Evolutionary conservation across 2,888 invertebrate species (phyloP).

Genomic region (Orthosia gracilis): DNA sequence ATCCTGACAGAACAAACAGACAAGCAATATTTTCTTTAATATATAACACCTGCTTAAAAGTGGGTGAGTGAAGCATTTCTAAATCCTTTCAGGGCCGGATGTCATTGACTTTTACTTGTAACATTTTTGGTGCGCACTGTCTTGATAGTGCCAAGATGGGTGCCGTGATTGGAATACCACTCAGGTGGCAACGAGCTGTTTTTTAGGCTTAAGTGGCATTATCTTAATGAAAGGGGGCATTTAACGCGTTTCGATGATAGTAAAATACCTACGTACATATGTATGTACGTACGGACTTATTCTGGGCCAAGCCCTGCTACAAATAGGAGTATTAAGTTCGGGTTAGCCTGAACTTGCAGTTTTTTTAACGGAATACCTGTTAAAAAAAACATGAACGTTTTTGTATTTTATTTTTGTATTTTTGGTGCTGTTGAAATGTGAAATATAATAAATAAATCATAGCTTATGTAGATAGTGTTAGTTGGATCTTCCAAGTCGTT

Average conservation of each 20-base stretch:
- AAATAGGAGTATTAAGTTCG: no score
- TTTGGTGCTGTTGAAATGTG: no score
- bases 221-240: conserved; percentile 39
- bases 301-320: background rate
- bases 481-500: no score
- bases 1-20: conserved; percentile 11
- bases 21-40: background rate
- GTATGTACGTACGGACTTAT: no score
- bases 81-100: conserved; percentile 59
- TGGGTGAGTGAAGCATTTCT: conserved; percentile 39
- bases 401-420: no score
- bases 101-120: conserved; percentile 63
- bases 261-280: no score
- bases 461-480: no score
- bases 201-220: conserved; percentile 14
- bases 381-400: no score
- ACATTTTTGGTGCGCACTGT: conserved; percentile 45
- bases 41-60: conserved; percentile 28
- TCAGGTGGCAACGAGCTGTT: conserved; percentile 24
- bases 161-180: conserved; percentile 38
- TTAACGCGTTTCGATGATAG: background rate
- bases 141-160: conserved; percentile 35
- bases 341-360: no score
- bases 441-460: no score
- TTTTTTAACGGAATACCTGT: no score